Evolutionary conservation across 2,888 invertebrate genomes (phyloP).

Genomic region (Heliconius sara): DNA sequence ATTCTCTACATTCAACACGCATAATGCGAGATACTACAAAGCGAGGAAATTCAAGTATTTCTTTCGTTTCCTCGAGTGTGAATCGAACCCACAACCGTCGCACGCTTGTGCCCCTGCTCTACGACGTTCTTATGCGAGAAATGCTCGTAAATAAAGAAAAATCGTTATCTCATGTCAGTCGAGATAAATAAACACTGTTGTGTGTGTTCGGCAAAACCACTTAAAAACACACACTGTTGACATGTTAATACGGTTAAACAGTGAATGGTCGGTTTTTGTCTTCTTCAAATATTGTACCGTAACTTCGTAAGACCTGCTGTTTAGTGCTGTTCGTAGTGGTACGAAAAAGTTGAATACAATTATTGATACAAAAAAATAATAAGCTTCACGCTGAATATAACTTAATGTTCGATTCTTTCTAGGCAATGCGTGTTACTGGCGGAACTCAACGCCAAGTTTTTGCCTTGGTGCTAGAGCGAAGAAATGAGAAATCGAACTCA

Average conservation of each 20-base stretch:
- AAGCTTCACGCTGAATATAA: too few species aligned
- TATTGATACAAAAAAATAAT: too few species aligned
- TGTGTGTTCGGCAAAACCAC: slow-evolving; percentile 18
- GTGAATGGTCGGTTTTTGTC: slow-evolving; percentile 1
- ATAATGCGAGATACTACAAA: too few species aligned
- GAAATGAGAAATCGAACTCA: too few species aligned
- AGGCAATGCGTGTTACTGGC: too few species aligned
- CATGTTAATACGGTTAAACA: slow-evolving; percentile 19
- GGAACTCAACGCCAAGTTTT: too few species aligned
- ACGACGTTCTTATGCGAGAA: neutral
- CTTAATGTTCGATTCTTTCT: too few species aligned
- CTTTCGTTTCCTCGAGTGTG: neutral
- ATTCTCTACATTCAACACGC: too few species aligned
- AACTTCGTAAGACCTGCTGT: neutral
- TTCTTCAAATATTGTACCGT: neutral
- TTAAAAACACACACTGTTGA: slow-evolving; percentile 6
- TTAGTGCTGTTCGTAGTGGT: neutral
- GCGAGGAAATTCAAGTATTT: neutral
- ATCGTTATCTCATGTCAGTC: slow-evolving; percentile 8
- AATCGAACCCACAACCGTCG: neutral
- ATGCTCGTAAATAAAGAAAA: slow-evolving; percentile 2
- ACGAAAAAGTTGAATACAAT: neutral
- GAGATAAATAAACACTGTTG: neutral
- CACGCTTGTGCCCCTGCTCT: neutral
- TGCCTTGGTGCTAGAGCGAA: too few species aligned